Conservation (phyloP, 2,797 vertebrate genomes). For the Eulemur rubriventer region DNA sequence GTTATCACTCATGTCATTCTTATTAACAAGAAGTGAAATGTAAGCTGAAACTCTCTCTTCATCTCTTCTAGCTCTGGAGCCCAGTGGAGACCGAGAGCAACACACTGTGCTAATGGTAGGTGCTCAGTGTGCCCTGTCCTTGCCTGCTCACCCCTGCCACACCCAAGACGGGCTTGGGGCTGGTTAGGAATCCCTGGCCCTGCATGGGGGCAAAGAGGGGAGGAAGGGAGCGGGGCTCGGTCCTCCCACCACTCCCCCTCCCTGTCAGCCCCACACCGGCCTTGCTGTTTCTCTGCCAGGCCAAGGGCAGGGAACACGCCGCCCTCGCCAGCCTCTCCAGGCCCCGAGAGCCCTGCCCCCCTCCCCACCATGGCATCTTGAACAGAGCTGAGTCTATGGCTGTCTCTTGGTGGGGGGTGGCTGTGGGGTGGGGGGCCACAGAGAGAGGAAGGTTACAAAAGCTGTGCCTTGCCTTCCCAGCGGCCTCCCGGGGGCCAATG, state of each 20-base stretch:
- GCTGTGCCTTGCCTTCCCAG: conserved; percentile 45
- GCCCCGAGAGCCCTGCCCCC: neutral
- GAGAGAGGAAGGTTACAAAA: conserved; percentile 53
- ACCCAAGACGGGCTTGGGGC: neutral
- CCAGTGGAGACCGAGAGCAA: conserved; percentile 22
- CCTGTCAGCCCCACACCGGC: neutral
- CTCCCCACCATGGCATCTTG: conserved; percentile 16
- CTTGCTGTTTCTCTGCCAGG: conserved; percentile 29
- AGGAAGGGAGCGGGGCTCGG: neutral
- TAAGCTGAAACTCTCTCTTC: neutral
- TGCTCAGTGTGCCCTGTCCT: neutral
- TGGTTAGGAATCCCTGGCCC: neutral
- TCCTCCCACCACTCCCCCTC: neutral
- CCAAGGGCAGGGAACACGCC: conserved; percentile 2
- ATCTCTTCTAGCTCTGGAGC: neutral
- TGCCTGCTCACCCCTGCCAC: neutral
- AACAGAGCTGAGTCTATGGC: conserved; percentile 58
- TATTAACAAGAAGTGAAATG: neutral
- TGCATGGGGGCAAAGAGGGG: no score
- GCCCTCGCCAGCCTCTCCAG: neutral
- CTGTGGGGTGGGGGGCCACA: neutral
- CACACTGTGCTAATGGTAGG: neutral
- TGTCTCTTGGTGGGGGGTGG: conserved; percentile 12
- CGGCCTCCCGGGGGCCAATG: conserved; percentile 55
- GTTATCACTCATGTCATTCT: conserved; percentile 10